phyloP scores from a whole-genome alignment of 2,797 vertebrate genomes.

The Monodelphis domestica region DNA sequence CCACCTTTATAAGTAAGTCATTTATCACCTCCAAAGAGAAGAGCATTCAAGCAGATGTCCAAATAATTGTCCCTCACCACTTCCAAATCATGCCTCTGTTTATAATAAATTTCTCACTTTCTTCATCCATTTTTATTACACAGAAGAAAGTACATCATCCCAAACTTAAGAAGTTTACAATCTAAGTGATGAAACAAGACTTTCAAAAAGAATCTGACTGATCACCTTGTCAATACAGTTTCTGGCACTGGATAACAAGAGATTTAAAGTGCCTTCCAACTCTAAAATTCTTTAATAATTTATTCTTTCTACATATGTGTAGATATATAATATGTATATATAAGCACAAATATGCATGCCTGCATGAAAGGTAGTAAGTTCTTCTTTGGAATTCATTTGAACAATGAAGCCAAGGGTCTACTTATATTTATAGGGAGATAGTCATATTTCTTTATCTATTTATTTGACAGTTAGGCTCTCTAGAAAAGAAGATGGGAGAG shows the following conservation, averaged over 20 bases:
- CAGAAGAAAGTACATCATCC: too few species aligned
- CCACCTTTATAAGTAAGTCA: background rate
- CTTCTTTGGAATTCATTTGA: background rate
- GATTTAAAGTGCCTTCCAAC: background rate
- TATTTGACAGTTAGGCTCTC: background rate
- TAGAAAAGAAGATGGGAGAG: background rate
- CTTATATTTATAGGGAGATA: background rate
- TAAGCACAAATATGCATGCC: background rate
- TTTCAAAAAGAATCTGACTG: background rate
- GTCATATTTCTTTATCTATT: too few species aligned
- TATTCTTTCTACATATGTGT: background rate
- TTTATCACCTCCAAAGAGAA: background rate
- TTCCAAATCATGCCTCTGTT: background rate
- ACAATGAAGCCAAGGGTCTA: background rate
- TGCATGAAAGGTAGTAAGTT: background rate
- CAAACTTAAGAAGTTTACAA: background rate
- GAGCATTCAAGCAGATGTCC: too few species aligned
- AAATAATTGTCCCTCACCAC: background rate
- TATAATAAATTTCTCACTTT: background rate
- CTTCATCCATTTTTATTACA: background rate
- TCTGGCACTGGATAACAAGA: background rate
- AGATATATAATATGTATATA: background rate
- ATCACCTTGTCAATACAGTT: background rate
- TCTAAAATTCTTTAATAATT: background rate
- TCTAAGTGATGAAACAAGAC: background rate